Conservation (phyloP, 2,113 vertebrate species). For the Ammodytes dubius region DNA sequence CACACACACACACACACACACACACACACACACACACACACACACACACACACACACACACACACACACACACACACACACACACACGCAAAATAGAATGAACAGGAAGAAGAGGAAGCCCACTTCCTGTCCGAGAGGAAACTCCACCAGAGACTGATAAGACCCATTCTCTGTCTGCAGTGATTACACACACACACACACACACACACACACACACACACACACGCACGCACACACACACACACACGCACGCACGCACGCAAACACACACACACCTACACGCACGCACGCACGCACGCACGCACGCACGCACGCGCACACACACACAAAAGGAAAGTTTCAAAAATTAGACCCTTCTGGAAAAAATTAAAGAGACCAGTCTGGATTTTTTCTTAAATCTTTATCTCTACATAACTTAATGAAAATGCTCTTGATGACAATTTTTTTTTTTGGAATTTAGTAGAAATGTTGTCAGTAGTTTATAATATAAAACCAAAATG, state of each 20-base stretch:
- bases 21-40: constrained; percentile 40
- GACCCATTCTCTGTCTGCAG: constrained; percentile 57
- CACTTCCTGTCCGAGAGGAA: constrained; percentile 86
- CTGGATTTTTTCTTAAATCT: too few species aligned
- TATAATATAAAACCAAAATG: too few species aligned
- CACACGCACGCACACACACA: constrained; percentile 26
- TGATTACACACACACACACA: constrained; percentile 41
- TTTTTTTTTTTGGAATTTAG: too few species aligned
- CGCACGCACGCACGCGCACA: too few species aligned
- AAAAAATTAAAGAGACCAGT: too few species aligned
- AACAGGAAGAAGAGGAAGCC: constrained; percentile 81
- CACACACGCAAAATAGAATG: constrained; percentile 13
- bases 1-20: constrained; percentile 37
- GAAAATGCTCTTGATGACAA: too few species aligned
- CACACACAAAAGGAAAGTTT: too few species aligned
- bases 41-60: constrained; percentile 35
- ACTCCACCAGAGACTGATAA: constrained; percentile 86
- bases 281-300: too few species aligned
- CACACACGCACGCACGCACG: constrained; percentile 12
- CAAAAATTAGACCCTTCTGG: too few species aligned
- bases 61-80: constrained; percentile 42
- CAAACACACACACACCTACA: too few species aligned
- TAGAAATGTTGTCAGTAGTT: too few species aligned
- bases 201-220: constrained; percentile 20
- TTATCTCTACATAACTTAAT: too few species aligned